A percentile compares a stretch with the other conserved stretches of the same genome.
These are phyloP conservation scores for Antheraea assamensis DNA, from an alignment of 2,888 invertebrate genomes.

Conservation along the genomic window DNA sequence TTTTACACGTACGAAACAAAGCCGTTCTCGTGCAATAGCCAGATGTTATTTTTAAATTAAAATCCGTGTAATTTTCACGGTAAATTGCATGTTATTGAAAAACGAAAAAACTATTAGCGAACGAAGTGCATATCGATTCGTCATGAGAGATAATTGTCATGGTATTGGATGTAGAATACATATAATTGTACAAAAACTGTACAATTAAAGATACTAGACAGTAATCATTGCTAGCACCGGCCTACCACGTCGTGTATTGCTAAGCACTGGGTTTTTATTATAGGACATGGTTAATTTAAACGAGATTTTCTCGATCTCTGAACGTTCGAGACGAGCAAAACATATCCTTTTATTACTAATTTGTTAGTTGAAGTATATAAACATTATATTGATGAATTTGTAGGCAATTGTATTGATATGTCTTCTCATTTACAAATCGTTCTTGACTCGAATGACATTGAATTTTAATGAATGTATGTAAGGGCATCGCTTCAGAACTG, in stretches of 20 bases:
- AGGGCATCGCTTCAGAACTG: too few relatives aligned
- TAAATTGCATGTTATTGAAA: slow-evolving; percentile 18
- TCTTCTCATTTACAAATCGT: not conserved
- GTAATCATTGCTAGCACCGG: slow-evolving; percentile 6
- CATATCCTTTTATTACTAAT: not conserved
- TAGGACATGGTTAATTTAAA: slow-evolving; percentile 19
- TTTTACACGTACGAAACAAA: slow-evolving; percentile 56
- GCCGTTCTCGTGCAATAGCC: slow-evolving; percentile 41
- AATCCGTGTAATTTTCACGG: slow-evolving; percentile 27
- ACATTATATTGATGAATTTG: not conserved
- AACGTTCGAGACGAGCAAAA: slow-evolving; percentile 14
- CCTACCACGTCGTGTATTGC: slow-evolving; percentile 17
- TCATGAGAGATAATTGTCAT: slow-evolving; percentile 19
- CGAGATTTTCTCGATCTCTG: slow-evolving; percentile 21
- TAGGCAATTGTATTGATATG: not conserved
- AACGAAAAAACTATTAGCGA: slow-evolving; percentile 13
- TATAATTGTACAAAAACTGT: slow-evolving; percentile 14
- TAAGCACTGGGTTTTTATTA: slow-evolving; percentile 19
- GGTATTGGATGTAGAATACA: slow-evolving; percentile 15
- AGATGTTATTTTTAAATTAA: slow-evolving; percentile 26
- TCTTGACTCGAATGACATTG: too few relatives aligned
- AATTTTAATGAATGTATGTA: too few relatives aligned
- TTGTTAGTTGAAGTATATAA: not conserved
- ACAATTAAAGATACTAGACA: slow-evolving; percentile 5
- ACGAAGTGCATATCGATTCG: slow-evolving; percentile 12